Evolutionary conservation across 2,888 invertebrate species (phyloP), one percentile per base, ranked within the genome.

Genomic region (Sminthurinus aureus): DNA sequence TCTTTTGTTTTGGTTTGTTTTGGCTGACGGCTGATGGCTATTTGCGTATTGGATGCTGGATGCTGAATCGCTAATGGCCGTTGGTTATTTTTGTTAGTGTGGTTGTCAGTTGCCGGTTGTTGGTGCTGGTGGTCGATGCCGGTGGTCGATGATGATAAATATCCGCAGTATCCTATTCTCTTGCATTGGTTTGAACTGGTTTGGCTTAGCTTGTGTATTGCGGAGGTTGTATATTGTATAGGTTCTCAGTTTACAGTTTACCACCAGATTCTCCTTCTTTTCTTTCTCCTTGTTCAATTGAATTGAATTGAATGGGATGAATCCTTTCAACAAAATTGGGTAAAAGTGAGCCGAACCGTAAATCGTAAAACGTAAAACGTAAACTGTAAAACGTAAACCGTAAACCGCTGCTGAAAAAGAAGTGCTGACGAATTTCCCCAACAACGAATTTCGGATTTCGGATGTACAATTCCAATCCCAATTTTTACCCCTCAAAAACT

Each of bases 281-380:
- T 38, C 38, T 6, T 38, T 6, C 38, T 79, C 79, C 67, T 79
- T 79, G 66, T 75, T 79, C 67, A 38, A 38, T 38, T 1, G 38
- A 38, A 38, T 38, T 38, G 38, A 38, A 38, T 38, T 38, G 38
- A 38, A 38, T 38, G 38, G 6, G 6, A 38, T 38, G 38, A 79
- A 79, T 67, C 79, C 79, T 79, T 79, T 79, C 79, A 79, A 66
- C 38, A 66, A 67, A 79, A 79, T 79, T 79, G 79, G 79, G 79
- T 79, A 67, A 67, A 79, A 66, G 67, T 79, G 38, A 79, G 64
- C 26, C 58, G 18, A 79, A 79, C 79, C 67, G 79, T 66, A 66
- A 79, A 79, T 38, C 64, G 26, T 38, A 38, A 38, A 38, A 1
- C 6, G 38, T 38, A 38, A 38, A 38, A 1, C 6, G 3, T 38